Base-by-base conservation (phyloP, 1,140 invertebrate species). In the Drosophila aff. region DNA sequence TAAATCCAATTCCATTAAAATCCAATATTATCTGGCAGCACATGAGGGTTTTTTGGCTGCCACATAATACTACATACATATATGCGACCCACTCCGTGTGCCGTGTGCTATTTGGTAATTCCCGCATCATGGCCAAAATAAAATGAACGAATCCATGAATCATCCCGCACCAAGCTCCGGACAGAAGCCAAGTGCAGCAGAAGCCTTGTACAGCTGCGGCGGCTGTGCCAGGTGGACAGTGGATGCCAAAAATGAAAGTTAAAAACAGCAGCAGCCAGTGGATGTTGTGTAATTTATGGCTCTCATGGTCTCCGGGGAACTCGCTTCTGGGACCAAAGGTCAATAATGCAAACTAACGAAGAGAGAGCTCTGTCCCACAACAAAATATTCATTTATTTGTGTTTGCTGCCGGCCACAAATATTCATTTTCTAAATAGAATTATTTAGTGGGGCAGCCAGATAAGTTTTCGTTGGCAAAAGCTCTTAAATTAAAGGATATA, bases 211-310 rank as follows among this genome's bases (percentile, higher is more conserved):
- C 21, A 23, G 23, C 40, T 49, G 44, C 65, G 65, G 49, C 40
- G 55, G 49, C 57, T 59, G 69, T 11, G 49, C 67, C 66, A 73
- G 69, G 53, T 73, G 67, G 50, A 36, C 18, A 43, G 40, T 36
- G 41, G 18, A 28, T 69, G 67, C 67, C 67, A 50, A 73, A 73
- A 73, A 38, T 50, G 49, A 73, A 72, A 73, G 69, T 73, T 60
- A 43, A 73, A 72, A 38, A 72, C 68, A 49, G 33, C 43, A n/a
- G 46, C 68, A 16, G 47, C 47, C 28, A 60, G 40, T 59, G 67
- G 53, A 60, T 73, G 69, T 73, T 73, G 67, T 60, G 67, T 67
- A 73, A 72, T 73, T 73, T 73, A 73, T 73, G 69, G 69, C 43
- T 50, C 23, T 40, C 53, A 60, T 43, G 53, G 49, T 73, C 69